These are phyloP conservation scores for Trachelus tabidus DNA, from an alignment of 2,888 invertebrate species.

Conservation along the genomic window DNA sequence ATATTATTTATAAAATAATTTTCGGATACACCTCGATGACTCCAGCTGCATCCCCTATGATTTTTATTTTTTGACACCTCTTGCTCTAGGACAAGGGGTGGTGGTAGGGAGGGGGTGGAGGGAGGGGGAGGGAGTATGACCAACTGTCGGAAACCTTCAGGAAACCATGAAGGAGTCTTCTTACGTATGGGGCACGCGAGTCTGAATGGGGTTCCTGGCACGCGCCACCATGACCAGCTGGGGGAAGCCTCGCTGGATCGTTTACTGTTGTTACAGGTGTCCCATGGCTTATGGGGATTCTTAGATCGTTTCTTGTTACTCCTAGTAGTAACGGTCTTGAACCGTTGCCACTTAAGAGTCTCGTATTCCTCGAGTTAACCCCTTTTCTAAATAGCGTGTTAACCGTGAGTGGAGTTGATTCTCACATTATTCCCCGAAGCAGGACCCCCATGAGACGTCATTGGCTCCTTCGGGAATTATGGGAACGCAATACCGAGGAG, in stretches of 20 bases:
- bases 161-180: neutral
- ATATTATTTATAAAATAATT: neutral
- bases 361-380: conserved; percentile 14
- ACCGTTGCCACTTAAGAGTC: neutral
- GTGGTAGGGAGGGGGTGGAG: too few species aligned
- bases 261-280: conserved; percentile 19
- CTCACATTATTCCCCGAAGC: conserved; percentile 60
- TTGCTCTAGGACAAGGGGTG: neutral
- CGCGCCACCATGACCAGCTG: neutral
- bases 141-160: neutral
- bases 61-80: neutral
- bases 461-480: conserved; percentile 54
- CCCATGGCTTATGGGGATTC: conserved; percentile 5
- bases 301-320: neutral
- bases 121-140: neutral
- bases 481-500: conserved; percentile 60
- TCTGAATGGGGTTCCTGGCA: neutral
- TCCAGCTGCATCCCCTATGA: neutral
- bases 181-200: neutral
- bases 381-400: conserved; percentile 27
- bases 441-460: conserved; percentile 47
- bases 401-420: conserved; percentile 38
- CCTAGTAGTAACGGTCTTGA: neutral
- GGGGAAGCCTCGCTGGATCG: conserved; percentile 8
- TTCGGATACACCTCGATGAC: neutral